Evolutionary conservation across 2,888 invertebrate genomes (phyloP).

Genomic region (Chromoteleia sp.): DNA sequence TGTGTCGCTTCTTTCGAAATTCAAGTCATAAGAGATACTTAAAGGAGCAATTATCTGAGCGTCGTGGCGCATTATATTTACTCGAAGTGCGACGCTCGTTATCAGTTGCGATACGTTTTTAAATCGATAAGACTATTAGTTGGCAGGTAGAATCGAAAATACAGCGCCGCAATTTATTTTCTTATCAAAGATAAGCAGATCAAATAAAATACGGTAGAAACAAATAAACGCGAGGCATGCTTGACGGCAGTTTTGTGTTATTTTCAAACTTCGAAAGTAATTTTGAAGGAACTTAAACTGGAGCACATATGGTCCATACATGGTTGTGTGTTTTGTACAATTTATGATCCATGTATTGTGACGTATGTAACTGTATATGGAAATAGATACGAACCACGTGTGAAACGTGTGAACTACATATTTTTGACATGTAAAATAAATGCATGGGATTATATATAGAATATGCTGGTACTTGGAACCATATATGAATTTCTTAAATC

Average conservation of each 20-base stretch:
- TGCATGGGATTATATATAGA: too few species aligned
- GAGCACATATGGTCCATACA: too few species aligned
- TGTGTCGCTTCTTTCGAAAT: constrained; percentile 10
- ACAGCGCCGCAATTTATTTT: constrained; percentile 62
- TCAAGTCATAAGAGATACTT: constrained; percentile 1
- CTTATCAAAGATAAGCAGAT: constrained; percentile 69
- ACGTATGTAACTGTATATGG: too few species aligned
- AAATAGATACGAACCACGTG: too few species aligned
- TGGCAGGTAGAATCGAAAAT: constrained; percentile 75
- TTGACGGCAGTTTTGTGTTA: constrained; percentile 23
- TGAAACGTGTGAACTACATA: too few species aligned
- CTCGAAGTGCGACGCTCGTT: constrained; percentile 39
- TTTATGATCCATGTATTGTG: too few species aligned
- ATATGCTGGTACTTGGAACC: too few species aligned
- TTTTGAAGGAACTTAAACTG: background rate
- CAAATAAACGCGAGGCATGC: constrained; percentile 40
- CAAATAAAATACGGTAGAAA: constrained; percentile 64
- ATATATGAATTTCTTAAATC: too few species aligned
- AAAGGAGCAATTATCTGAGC: constrained; percentile 8
- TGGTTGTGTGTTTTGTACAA: too few species aligned
- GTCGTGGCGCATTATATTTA: constrained; percentile 29
- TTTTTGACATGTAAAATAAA: too few species aligned
- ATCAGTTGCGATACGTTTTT: constrained; percentile 75
- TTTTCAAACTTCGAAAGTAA: constrained; percentile 10
- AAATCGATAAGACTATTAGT: constrained; percentile 75